Percentiles rank a stretch among this genome's conserved stretches.
phyloP scores from a whole-genome alignment of 2,888 invertebrate species.

The Augochlorella aurata region DNA sequence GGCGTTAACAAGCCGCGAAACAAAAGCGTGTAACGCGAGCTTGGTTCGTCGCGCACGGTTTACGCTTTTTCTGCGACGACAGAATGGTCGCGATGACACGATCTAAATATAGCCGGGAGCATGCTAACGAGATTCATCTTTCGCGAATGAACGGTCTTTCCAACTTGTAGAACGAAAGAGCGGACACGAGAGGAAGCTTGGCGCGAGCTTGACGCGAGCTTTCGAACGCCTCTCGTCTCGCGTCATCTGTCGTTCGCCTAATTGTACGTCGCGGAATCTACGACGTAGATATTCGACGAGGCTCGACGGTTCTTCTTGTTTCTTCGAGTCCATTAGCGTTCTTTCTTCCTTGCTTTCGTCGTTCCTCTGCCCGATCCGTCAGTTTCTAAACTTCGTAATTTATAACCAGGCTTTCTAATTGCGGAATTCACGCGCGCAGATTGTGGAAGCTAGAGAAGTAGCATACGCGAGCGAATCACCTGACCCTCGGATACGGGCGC shows the following conservation, averaged over 20 bases:
- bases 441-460: too few relatives aligned
- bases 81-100: conserved; percentile 3
- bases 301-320: not conserved
- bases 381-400: not conserved
- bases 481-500: too few relatives aligned
- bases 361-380: not conserved
- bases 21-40: not conserved
- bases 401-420: not conserved
- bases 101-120: conserved; percentile 19
- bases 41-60: not conserved
- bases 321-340: not conserved
- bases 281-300: not conserved
- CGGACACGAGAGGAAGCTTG: not conserved
- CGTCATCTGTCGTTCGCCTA: not conserved
- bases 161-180: not conserved
- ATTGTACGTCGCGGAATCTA: not conserved
- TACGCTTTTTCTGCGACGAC: conserved; percentile 4
- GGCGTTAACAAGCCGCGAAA: not conserved
- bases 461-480: too few relatives aligned
- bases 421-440: not conserved
- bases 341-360: not conserved
- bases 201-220: not conserved
- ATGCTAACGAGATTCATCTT: not conserved
- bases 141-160: not conserved
- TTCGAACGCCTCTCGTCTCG: not conserved